Evolutionary conservation across 1,140 invertebrate species (phyloP).

Genomic region (Trinorchestia longiramus): DNA sequence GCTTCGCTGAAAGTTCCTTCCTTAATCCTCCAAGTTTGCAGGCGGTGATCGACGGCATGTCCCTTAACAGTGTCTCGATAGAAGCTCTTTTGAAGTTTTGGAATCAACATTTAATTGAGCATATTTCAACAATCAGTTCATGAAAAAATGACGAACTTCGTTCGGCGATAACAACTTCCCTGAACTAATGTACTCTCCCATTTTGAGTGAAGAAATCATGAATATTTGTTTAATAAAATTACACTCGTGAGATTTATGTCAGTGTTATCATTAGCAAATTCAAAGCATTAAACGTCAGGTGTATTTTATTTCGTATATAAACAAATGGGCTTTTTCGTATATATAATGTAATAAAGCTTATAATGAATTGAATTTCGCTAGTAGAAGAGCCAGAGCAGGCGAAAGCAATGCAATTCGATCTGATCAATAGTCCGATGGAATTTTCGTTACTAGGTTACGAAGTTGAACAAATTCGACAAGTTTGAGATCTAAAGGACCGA

Average conservation of each 20-base stretch:
- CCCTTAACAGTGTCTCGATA: not conserved
- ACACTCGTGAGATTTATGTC: not conserved
- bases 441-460: not conserved
- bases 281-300: not conserved
- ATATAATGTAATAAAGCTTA: not conserved
- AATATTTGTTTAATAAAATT: not conserved
- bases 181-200: not conserved
- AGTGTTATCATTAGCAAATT: not conserved
- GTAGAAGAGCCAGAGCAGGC: not conserved
- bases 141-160: not conserved
- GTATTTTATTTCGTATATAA: not conserved
- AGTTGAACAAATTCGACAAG: not conserved
- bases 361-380: not conserved
- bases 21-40: not conserved
- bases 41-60: not conserved
- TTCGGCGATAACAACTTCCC: not conserved
- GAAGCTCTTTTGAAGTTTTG: not conserved
- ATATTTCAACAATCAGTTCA: not conserved
- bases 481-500: not conserved
- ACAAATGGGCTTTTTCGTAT: not conserved
- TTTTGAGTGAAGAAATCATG: not conserved
- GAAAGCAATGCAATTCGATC: not conserved
- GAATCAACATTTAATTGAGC: not conserved
- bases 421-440: not conserved
- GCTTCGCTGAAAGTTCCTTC: not conserved